Conservation (phyloP, 2,113 vertebrate genomes). For the Nasalis larvatus region DNA sequence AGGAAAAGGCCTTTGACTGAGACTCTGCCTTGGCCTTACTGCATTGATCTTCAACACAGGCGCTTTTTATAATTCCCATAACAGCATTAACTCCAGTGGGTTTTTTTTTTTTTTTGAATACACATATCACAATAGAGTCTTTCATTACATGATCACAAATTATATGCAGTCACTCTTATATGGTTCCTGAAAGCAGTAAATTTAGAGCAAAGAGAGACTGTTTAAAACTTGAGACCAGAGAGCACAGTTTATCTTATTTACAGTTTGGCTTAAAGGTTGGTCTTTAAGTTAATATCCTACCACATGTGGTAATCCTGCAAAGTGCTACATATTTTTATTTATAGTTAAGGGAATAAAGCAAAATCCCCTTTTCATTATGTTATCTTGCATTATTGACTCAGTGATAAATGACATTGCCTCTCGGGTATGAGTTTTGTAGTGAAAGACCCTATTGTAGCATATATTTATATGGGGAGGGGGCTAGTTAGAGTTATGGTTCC, state of each 20-base stretch:
- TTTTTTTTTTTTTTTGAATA: not conserved
- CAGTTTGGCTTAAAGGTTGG: slow-evolving; percentile 56
- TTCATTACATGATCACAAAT: slow-evolving; percentile 56
- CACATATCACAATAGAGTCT: slow-evolving; percentile 51
- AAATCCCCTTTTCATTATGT: slow-evolving; percentile 62
- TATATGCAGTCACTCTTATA: slow-evolving; percentile 10
- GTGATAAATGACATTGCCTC: slow-evolving; percentile 63
- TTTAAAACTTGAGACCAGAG: slow-evolving; percentile 60
- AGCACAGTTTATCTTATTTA: slow-evolving; percentile 65
- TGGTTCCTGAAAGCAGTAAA: slow-evolving; percentile 60
- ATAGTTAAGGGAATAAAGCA: slow-evolving; percentile 67
- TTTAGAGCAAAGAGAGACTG: slow-evolving; percentile 53
- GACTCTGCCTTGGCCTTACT: slow-evolving; percentile 20
- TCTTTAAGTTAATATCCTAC: slow-evolving; percentile 64
- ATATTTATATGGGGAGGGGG: not conserved
- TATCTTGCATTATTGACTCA: slow-evolving; percentile 68
- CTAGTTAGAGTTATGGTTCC: slow-evolving; percentile 44
- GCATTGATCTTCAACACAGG: slow-evolving; percentile 32
- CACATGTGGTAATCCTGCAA: slow-evolving; percentile 62
- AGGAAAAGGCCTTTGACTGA: slow-evolving; percentile 27
- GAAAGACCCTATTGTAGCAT: slow-evolving; percentile 73
- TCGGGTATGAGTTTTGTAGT: slow-evolving; percentile 35
- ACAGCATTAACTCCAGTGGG: slow-evolving; percentile 2
- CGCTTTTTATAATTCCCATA: slow-evolving; percentile 41
- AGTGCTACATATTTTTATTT: slow-evolving; percentile 73